These are phyloP conservation scores for Callosobruchus maculatus DNA, from an alignment of 2,888 invertebrate genomes.

Conservation along the genomic window DNA sequence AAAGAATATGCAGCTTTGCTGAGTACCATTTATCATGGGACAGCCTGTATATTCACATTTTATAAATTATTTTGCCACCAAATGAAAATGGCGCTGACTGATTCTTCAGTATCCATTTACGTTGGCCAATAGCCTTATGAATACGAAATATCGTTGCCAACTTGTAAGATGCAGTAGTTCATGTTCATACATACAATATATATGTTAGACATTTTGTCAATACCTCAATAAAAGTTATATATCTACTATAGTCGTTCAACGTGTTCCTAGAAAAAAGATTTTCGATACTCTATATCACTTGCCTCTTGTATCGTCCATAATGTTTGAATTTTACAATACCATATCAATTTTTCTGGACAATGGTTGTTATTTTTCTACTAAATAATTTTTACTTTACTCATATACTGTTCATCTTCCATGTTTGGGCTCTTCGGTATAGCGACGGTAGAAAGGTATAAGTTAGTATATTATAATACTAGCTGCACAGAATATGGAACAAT, in stretches of 20 bases:
- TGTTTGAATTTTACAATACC: background rate
- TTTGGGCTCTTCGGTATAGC: background rate
- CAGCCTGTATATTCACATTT: too few species aligned
- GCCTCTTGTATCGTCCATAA: background rate
- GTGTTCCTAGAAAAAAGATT: background rate
- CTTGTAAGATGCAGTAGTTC: background rate
- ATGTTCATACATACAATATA: background rate
- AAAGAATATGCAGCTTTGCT: too few species aligned
- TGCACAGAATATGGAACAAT: too few species aligned
- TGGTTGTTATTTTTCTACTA: background rate
- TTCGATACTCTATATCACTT: background rate
- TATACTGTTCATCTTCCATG: background rate
- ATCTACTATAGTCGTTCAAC: background rate
- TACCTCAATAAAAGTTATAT: background rate
- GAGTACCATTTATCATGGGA: too few species aligned
- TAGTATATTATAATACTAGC: too few species aligned
- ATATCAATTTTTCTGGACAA: background rate
- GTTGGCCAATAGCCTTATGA: background rate
- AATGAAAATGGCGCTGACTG: too few species aligned
- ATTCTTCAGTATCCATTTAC: background rate
- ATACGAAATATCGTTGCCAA: background rate
- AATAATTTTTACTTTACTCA: background rate
- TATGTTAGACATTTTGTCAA: background rate
- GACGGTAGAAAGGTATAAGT: too few species aligned
- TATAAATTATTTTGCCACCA: too few species aligned